A percentile compares a stretch with the other conserved stretches of the same genome.
These are phyloP conservation scores for Cryptotermes secundus DNA, from an alignment of 1,140 invertebrate species.

Conservation along the genomic window DNA sequence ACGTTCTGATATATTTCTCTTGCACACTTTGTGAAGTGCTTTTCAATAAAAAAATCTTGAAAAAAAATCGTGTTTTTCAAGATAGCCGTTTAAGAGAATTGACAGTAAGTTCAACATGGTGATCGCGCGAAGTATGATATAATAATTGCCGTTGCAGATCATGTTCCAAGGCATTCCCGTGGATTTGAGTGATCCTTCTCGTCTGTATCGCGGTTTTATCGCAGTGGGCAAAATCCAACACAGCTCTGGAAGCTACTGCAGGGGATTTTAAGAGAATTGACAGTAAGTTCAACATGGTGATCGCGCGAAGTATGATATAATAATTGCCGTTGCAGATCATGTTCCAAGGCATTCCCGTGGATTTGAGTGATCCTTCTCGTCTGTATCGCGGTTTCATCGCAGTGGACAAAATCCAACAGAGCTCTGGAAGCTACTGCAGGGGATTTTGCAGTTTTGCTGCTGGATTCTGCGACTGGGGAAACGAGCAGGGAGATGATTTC, in stretches of 20 bases:
- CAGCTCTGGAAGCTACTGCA: conserved; percentile 41
- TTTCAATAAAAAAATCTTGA: no score
- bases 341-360: conserved; percentile 48
- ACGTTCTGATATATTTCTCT: no score
- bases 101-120: neutral
- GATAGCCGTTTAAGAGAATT: neutral
- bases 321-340: neutral
- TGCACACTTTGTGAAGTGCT: no score
- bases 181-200: conserved; percentile 40
- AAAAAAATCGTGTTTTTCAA: no score
- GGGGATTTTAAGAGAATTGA: conserved; percentile 41
- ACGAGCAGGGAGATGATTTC: conserved; percentile 52
- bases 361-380: conserved; percentile 42
- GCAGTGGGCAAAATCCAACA: conserved; percentile 51
- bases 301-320: neutral
- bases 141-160: neutral
- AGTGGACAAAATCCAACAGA: conserved; percentile 49
- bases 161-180: conserved; percentile 48
- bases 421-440: conserved; percentile 41
- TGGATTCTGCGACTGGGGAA: conserved; percentile 53
- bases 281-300: neutral
- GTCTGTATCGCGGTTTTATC: conserved; percentile 51
- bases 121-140: no score
- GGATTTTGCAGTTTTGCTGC: conserved; percentile 55
- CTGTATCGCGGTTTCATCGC: conserved; percentile 52